Evolutionary conservation across 2,797 vertebrate genomes (phyloP).

Genomic region (Anabacerthia variegaticeps): DNA sequence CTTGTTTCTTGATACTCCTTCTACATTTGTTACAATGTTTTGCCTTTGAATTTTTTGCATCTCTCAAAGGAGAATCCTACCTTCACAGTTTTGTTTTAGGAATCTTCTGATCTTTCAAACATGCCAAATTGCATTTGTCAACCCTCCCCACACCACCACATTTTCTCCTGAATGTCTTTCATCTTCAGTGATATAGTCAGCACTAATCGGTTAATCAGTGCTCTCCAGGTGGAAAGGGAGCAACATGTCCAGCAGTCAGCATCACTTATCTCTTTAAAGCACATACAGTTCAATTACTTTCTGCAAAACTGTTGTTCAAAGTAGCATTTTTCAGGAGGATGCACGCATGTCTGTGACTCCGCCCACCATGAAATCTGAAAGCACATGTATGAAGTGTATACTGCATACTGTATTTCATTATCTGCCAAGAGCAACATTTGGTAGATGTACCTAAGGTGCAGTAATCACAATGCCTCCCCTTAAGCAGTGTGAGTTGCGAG

Average conservation of each 20-base stretch:
- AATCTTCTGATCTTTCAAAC: not conserved
- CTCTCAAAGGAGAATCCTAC: not conserved
- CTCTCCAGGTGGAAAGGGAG: not conserved
- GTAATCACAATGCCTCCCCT: not conserved
- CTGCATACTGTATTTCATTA: not conserved
- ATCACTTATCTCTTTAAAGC: not conserved
- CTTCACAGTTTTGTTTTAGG: not conserved
- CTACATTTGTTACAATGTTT: not conserved
- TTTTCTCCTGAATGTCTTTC: not conserved
- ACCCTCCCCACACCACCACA: too few relatives aligned
- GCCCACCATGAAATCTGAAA: not conserved
- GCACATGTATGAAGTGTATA: not conserved
- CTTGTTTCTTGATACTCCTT: not conserved
- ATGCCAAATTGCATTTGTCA: not conserved
- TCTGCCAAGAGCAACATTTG: fast-evolving
- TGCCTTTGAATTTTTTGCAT: not conserved
- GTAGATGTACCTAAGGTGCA: not conserved
- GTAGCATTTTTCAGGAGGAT: not conserved
- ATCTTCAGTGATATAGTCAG: not conserved
- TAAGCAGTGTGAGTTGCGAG: not conserved
- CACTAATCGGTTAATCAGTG: not conserved
- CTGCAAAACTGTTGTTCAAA: not conserved
- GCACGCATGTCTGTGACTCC: not conserved
- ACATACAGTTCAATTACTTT: not conserved
- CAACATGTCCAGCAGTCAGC: not conserved